These are phyloP conservation scores for Cerceris rybyensis DNA, from an alignment of 2,888 invertebrate species.

Conservation along the genomic window DNA sequence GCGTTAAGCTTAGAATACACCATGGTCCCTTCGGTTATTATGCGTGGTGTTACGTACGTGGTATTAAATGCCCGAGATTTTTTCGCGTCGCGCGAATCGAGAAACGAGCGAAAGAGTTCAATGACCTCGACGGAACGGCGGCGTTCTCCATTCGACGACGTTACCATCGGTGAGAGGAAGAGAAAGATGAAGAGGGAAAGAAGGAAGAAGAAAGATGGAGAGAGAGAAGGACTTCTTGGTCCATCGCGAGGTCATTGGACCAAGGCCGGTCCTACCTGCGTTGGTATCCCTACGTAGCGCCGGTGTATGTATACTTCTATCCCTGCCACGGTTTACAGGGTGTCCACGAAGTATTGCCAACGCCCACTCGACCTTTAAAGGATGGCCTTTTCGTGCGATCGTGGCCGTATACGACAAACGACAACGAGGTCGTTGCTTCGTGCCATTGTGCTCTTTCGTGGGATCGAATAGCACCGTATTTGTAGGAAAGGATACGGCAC, in stretches of 20 bases:
- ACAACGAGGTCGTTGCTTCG: slow-evolving; percentile 57
- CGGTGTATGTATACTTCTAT: slow-evolving; percentile 42
- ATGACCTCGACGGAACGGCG: slow-evolving; percentile 19
- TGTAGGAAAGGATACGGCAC: slow-evolving; percentile 32
- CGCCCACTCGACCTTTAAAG: slow-evolving; percentile 66
- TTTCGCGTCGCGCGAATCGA: slow-evolving; percentile 43
- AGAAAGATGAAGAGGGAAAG: too few species aligned
- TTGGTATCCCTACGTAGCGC: slow-evolving; percentile 42
- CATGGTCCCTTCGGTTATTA: slow-evolving; percentile 19
- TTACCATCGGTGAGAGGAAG: not conserved
- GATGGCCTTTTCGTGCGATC: slow-evolving; percentile 54
- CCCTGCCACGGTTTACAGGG: slow-evolving; percentile 34
- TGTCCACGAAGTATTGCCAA: slow-evolving; percentile 46
- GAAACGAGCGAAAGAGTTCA: slow-evolving; percentile 33
- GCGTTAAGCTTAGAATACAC: not conserved
- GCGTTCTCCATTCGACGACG: slow-evolving; percentile 39
- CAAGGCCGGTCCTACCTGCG: slow-evolving; percentile 75
- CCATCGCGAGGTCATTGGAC: slow-evolving; percentile 75
- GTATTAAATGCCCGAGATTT: slow-evolving; percentile 31
- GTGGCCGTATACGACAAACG: slow-evolving; percentile 47
- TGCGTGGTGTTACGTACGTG: slow-evolving; percentile 8
- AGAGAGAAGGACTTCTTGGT: slow-evolving; percentile 30
- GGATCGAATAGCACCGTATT: slow-evolving; percentile 48
- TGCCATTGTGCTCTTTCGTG: slow-evolving; percentile 51
- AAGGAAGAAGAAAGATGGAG: not conserved